Evolutionary conservation across 2,888 invertebrate species (phyloP), one percentile per base, ranked within the genome.

Genomic region (Limnephilus rhombicus): DNA sequence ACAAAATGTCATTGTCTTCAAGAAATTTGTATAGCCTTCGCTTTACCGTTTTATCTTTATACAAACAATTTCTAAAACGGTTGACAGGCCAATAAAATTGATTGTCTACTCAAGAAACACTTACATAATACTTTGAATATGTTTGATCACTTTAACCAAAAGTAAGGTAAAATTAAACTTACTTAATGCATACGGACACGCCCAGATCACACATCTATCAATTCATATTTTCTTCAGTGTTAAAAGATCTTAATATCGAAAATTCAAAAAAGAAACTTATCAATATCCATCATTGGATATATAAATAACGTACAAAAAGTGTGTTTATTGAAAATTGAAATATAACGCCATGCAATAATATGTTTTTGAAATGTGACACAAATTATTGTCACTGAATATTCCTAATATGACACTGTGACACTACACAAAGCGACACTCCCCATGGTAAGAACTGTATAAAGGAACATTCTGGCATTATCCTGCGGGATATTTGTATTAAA

Each of bases 331-430:
- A 24, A n/a, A 68, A 68, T 68, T 68, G 83, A 83, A 83, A 83
- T 83, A 41, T 83, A 18, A 83, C 83, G 34, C 83, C 83, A 37
- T 18, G 37, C 18, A 83, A 83, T 83, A 83, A 83, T 83, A 83
- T 34, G 37, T 83, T 83, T 83, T 83, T 83, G 83, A 83, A 83
- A 83, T 83, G 37, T 83, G 83, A 83, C 37, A 83, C 83, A 37
- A 83, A 37, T 18, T 53, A 18, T 83, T 37, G 83, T 83, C 83
- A 41, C 83, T 24, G 9, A 37, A 83, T 83, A 83, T 31, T 24
- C 34, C 83, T 83, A 83, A 83, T 83, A 15, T 41, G 41, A 18
- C 83, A 11, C 68, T 24, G 68, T 24, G 68, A 68, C 68, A 68
- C 68, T 18, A 68, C 68, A 68, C 68, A 68, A 68, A 24, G 68